A percentile compares a stretch with the other conserved stretches of the same genome.
Evolutionary conservation across 2,113 vertebrate genomes (phyloP).

Genomic region (Petrocephalus zakoni): DNA sequence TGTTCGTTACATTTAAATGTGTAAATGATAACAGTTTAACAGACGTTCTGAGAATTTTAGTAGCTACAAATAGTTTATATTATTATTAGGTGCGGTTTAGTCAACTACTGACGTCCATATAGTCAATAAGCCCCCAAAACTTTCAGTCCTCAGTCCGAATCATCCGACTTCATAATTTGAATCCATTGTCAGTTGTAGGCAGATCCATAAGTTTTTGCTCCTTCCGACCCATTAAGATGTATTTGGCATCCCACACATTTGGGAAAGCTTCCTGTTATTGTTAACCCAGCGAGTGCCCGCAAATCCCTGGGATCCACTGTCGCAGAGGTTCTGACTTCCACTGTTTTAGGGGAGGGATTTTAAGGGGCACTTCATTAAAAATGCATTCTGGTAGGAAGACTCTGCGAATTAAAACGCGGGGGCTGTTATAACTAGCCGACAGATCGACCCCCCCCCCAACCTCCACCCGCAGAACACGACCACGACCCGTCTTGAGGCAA

Average conservation of each 20-base stretch:
- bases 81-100: not conserved
- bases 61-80: not conserved
- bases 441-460: conserved; percentile 50
- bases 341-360: not conserved
- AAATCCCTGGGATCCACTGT: not conserved
- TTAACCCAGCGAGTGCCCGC: not conserved
- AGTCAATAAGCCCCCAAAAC: not conserved
- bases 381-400: not conserved
- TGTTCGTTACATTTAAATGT: not conserved
- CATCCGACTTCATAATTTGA: not conserved
- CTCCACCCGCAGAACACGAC: conserved; percentile 69
- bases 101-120: not conserved
- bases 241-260: not conserved
- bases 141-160: not conserved
- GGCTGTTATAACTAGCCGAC: not conserved
- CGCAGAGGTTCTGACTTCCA: not conserved
- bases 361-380: not conserved
- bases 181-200: not conserved
- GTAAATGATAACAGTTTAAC: not conserved
- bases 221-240: not conserved
- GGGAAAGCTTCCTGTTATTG: not conserved
- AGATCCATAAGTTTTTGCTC: not conserved
- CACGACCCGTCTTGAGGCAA: conserved; percentile 61
- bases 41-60: not conserved
- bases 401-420: not conserved